Evolutionary conservation across 2,797 vertebrate species (phyloP), one percentile per base, ranked within the genome.

Genomic region (Malacoraja senta): DNA sequence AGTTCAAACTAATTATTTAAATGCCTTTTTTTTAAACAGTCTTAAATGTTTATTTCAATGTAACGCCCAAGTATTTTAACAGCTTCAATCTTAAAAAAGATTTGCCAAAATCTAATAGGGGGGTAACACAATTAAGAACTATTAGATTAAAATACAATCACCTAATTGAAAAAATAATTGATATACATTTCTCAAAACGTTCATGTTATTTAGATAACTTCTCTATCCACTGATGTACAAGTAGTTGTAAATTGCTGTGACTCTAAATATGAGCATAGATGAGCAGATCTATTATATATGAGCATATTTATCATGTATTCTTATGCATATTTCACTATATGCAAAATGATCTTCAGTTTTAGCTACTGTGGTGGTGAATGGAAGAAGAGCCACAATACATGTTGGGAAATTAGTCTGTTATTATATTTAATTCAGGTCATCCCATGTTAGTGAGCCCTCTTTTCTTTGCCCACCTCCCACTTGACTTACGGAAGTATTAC

Each of bases 391-490:
- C 19, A 72, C 32, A 35, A 2, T 61, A 19, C 53, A 88, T 65
- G 13, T 88, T 88, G 32, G 53, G 71, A 92, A 76, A 76, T 13
- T 0, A 91, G 63, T 38, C 32, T 71, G 61, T 71, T 8, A 24
- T 91, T 91, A 38, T 2, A 19, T 91, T 68, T 29, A 24, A 72
- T 91, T 91, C 6, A 26, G 35, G 38, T 44, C 35, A 26, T 2
- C 35, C 35, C 35, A 53, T 91, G 65, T 91, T 38, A 44, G 24
- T 44, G 90, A 92, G 38, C 71, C 90, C 29, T 92, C 90, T 92
- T 35, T 92, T 92, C 38, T 92, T 92, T 76, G 26, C 90, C 71
- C 29, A 53, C 58, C 38, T 53, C 71, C 26, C 72, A n/a, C 63
- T 19, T 44, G 71, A 26, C 29, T 72, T 44, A 76, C 26, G n/a